Evolutionary conservation across 2,797 vertebrate species (phyloP), one percentile per base, ranked within the genome.

Genomic region (Sus cebifrons): DNA sequence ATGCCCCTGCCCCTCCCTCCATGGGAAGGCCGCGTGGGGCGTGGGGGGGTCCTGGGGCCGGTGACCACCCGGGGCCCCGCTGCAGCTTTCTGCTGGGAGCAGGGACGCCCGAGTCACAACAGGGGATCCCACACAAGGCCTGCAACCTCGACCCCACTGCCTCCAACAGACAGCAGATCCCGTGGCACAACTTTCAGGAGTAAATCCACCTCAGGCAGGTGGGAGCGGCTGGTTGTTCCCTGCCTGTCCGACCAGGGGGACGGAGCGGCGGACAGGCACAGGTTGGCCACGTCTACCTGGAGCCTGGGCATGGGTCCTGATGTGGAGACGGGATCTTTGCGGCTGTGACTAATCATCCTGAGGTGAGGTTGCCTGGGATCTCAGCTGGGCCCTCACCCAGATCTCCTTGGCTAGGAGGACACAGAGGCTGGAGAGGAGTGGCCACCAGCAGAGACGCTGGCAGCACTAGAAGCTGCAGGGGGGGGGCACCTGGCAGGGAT

Each of bases 321-420:
- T 10, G 1, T 23, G 49, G 49, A 32, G 6, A 13, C 21, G 27
- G 16, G 67, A 32, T 44, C 68, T 44, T 0, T 12, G 49, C 15
- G 0, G 27, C 32, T 32, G 7, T 2, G 12, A 11, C 0, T 2
- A 10, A 12, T 27, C 2, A 8, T 58, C 40, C 21, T 7, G 0
- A 21, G 54, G 12, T 9, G 20, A 68, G 73, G 17, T 20, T 36
- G 7, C 40, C 36, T 5, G 25, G 27, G 14, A 32, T 4, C 5
- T 12, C n/a, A 25, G 8, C 5, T 12, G 73, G 44, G 5, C 14
- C 27, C 10, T 7, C 44, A 12, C 27, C 67, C 29, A 56, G 5
- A n/a, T 7, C 12, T 65, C 49, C 74, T 16, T 1, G 0, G 20
- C n/a, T 18, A 32, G 36, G n/a, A n/a, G 15, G 27, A 56, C 13